Evolutionary conservation across 1,140 invertebrate genomes (phyloP).

Genomic region (Lordiphosa clarofinis): DNA sequence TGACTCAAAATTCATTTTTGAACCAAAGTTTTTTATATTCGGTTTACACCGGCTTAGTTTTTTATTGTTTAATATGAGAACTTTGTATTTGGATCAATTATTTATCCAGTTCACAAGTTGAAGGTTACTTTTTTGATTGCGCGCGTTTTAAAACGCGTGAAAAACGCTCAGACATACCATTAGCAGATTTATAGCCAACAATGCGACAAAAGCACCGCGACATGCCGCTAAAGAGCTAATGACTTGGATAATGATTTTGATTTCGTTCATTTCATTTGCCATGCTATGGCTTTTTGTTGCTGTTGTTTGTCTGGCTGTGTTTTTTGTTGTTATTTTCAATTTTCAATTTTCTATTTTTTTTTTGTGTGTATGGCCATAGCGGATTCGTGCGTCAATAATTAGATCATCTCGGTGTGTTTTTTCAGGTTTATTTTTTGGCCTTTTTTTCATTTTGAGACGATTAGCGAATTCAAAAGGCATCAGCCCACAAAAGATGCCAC

Average conservation of each 20-base stretch:
- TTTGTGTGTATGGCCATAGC: conserved; percentile 28
- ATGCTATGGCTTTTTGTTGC: conserved; percentile 21
- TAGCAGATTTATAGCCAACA: conserved; percentile 54
- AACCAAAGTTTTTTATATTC: too few relatives aligned
- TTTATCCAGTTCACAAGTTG: conserved; percentile 37
- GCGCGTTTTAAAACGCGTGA: conserved; percentile 27
- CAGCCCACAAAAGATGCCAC: conserved; percentile 49
- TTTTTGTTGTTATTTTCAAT: conserved; percentile 37
- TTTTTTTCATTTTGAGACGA: conserved; percentile 51
- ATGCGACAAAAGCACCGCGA: conserved; percentile 35
- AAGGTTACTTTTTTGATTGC: conserved; percentile 22
- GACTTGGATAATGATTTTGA: conserved; percentile 68
- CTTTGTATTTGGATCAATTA: too few relatives aligned
- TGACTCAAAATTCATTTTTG: too few relatives aligned
- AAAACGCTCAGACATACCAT: conserved; percentile 28
- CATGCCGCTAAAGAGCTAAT: conserved; percentile 66
- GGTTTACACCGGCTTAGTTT: too few relatives aligned
- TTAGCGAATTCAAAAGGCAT: conserved; percentile 71
- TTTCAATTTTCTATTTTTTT: conserved; percentile 47
- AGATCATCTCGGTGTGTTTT: conserved; percentile 59
- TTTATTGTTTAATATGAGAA: too few relatives aligned
- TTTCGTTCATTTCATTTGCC: conserved; percentile 51
- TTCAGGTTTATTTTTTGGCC: neutral
- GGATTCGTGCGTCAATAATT: conserved; percentile 76
- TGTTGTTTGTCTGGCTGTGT: conserved; percentile 18